phyloP scores from a whole-genome alignment of 2,797 vertebrate species.

The Psittacula derbiana region DNA sequence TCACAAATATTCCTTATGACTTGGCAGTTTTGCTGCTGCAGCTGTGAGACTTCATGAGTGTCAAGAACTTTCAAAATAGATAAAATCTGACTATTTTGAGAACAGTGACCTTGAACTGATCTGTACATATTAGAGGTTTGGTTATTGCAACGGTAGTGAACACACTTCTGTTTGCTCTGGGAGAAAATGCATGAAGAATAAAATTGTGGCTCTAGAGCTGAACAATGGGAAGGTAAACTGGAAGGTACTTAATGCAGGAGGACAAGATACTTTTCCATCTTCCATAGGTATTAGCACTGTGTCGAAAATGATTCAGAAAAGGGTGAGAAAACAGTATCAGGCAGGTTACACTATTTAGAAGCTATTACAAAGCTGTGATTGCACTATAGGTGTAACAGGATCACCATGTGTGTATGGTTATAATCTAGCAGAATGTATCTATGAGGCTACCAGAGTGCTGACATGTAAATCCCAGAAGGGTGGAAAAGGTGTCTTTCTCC shows the following conservation, averaged over 20 bases:
- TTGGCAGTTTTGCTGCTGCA: conserved; percentile 1
- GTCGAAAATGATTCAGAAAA: background rate
- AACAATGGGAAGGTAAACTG: background rate
- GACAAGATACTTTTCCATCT: background rate
- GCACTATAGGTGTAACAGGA: background rate
- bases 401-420: fast-evolving
- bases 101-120: background rate
- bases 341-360: background rate
- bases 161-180: background rate
- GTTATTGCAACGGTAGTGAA: background rate
- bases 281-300: background rate
- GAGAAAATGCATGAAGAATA: background rate
- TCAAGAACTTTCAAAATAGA: background rate
- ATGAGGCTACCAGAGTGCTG: background rate
- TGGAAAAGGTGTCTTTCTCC: background rate
- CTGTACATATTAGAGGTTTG: background rate
- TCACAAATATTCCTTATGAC: background rate
- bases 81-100: background rate
- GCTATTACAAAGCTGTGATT: background rate
- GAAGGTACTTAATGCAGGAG: background rate
- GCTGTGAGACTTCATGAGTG: background rate
- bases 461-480: background rate
- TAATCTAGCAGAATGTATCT: background rate
- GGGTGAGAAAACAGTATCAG: background rate
- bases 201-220: background rate